These are phyloP conservation scores for Drosophila paucipuncta DNA, from an alignment of 2,888 invertebrate species.

Conservation along the genomic window DNA sequence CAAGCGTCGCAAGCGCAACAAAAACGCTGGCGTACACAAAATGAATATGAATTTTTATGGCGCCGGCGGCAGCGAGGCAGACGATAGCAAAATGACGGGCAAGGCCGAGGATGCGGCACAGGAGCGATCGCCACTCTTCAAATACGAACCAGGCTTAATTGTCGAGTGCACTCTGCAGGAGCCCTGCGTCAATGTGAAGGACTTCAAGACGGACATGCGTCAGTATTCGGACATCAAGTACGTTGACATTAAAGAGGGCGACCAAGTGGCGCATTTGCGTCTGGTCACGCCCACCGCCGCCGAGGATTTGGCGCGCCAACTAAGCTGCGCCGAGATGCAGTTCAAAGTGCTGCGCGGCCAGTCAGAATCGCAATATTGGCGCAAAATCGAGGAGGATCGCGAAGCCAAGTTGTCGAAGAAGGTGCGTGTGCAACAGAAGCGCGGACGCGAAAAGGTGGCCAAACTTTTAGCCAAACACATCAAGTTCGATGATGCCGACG, in stretches of 20 bases:
- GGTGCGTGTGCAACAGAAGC: constrained; percentile 81
- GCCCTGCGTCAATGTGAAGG: constrained; percentile 89
- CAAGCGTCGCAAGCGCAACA: constrained; percentile 69
- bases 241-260: constrained; percentile 92
- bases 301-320: constrained; percentile 71
- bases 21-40: constrained; percentile 73
- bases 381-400: constrained; percentile 89
- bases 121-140: constrained; percentile 83
- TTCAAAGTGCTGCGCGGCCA: constrained; percentile 87
- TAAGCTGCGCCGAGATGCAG: constrained; percentile 83
- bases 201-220: constrained; percentile 89
- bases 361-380: constrained; percentile 93
- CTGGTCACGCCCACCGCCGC: constrained; percentile 87
- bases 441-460: constrained; percentile 79
- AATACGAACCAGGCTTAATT: constrained; percentile 88
- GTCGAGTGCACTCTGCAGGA: constrained; percentile 89
- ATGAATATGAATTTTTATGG: constrained; percentile 85
- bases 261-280: constrained; percentile 89
- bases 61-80: constrained; percentile 75
- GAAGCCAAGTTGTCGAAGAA: constrained; percentile 83
- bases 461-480: constrained; percentile 80
- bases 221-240: constrained; percentile 90
- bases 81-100: constrained; percentile 39
- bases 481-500: constrained; percentile 80
- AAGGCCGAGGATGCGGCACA: constrained; percentile 72